A percentile compares a stretch with the other conserved stretches of the same genome.
Evolutionary conservation across 2,797 vertebrate species (phyloP).

Genomic region (Tenualosa thibaudeaui): DNA sequence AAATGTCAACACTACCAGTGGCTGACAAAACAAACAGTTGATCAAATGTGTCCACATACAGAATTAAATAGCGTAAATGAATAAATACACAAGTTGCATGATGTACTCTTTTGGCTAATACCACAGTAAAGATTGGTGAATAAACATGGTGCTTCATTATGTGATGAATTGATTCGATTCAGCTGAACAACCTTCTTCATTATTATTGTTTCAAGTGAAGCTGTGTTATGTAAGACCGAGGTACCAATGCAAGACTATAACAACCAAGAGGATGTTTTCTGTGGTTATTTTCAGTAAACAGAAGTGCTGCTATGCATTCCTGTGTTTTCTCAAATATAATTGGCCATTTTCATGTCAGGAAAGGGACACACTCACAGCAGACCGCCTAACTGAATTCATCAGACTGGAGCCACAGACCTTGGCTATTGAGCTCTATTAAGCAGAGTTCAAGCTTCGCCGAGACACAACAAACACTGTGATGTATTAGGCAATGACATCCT

Average conservation of each 20-base stretch:
- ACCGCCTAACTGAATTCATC: conserved; percentile 50
- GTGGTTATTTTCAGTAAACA: background rate
- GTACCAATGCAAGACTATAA: background rate
- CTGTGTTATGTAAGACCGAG: background rate
- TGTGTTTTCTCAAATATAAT: conserved; percentile 37
- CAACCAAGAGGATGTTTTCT: background rate
- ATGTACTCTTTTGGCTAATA: too few relatives aligned
- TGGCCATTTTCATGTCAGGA: conserved; percentile 36
- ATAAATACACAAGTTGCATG: background rate
- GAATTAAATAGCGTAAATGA: background rate
- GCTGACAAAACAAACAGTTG: background rate
- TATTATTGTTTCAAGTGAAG: background rate
- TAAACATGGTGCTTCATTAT: too few relatives aligned
- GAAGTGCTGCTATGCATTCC: background rate
- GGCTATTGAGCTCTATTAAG: conserved; percentile 54
- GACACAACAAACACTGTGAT: conserved; percentile 37
- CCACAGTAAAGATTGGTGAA: too few relatives aligned
- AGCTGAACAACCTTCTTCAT: background rate
- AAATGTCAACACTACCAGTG: background rate
- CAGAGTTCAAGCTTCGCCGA: conserved; percentile 50
- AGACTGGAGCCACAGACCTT: conserved; percentile 46
- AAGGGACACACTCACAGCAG: conserved; percentile 41
- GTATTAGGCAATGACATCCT: background rate
- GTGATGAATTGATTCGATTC: background rate
- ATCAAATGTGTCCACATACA: background rate